Conservation (phyloP, 2,888 invertebrate species). For the Lumbricus terrestris region DNA sequence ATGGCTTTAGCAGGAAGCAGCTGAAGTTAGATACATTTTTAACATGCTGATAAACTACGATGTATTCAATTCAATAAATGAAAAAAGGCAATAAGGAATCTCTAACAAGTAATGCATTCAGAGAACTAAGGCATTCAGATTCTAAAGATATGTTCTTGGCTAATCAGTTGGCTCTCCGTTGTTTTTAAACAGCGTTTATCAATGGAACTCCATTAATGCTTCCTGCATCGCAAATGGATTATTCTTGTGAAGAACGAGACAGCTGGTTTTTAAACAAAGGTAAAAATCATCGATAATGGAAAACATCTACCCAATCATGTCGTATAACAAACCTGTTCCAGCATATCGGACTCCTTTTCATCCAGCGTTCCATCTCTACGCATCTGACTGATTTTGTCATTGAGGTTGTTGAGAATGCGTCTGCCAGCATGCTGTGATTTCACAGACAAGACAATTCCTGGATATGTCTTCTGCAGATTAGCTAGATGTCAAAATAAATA, state of each 20-base stretch:
- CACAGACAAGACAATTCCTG: conserved; percentile 67
- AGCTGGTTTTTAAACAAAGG: background rate
- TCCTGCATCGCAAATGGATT: background rate
- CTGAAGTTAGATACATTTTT: background rate
- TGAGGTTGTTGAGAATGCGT: conserved; percentile 66
- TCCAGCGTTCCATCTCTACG: conserved; percentile 67
- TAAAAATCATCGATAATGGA: too few species aligned
- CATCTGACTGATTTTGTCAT: conserved; percentile 64
- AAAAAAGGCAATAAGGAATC: background rate
- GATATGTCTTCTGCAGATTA: conserved; percentile 63
- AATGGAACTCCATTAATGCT: background rate
- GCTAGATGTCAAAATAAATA: conserved; percentile 40
- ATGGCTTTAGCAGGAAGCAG: too few species aligned
- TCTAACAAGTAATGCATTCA: background rate
- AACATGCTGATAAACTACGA: background rate
- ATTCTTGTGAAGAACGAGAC: background rate
- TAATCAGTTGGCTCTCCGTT: background rate
- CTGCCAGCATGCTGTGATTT: conserved; percentile 69
- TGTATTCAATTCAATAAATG: background rate
- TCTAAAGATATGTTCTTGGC: background rate
- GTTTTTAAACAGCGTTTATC: background rate
- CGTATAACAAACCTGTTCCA: conserved; percentile 62
- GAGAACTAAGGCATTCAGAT: background rate
- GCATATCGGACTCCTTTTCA: conserved; percentile 64
- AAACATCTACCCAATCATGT: too few species aligned